Base-by-base conservation (phyloP, 2,888 invertebrate genomes). In the Creontiades dilutus region DNA sequence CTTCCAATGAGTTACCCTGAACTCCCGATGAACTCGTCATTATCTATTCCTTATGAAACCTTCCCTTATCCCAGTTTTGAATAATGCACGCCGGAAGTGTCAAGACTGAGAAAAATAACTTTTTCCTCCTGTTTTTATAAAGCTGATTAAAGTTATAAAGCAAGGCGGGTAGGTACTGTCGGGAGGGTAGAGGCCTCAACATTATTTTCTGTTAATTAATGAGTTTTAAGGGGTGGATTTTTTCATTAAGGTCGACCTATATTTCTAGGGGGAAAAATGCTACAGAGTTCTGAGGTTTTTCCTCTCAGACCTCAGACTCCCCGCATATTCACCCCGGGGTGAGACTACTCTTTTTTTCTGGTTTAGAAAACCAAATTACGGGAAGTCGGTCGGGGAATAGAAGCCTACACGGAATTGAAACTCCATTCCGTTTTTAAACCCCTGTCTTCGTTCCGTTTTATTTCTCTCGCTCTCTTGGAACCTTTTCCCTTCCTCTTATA, bases 171-270 rank as follows among this genome's bases (percentile, higher is more conserved):
- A 82, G 82, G 27, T 52, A 23, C 82, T 82, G 47, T 48, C 27
- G 82, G 14, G 82, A 37, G 57, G 68, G 68, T 82, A 23, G 27
- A 48, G 82, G 82, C 82, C 52, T 37, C 52, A 82, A 82, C 48
- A 48, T 82, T 48, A 82, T 82, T 82, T 82, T 82, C 82, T 82
- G 19, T 82, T 52, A 57, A 85, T 85, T 85, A 85, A 85, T 85
- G 85, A 85, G 85, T 85, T 85, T 85, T 57, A 61, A 85, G 82
- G 46, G 82, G 82, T 82, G 47, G 85, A 57, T 57, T 85, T 85
- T 85, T 85, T 85, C 85, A 85, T 85, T 57, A 85, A 37, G 85
- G 23, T 57, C 55, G 85, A 85, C 85, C 85, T 85, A 61, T 57
- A 85, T 85, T 82, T 82, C 23, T 23, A n/a, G 68, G 23, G n/a